Percentiles rank a stretch among this genome's conserved stretches.
Conservation (phyloP, 1,140 invertebrate species). For the Hylyphantes graminicola region DNA sequence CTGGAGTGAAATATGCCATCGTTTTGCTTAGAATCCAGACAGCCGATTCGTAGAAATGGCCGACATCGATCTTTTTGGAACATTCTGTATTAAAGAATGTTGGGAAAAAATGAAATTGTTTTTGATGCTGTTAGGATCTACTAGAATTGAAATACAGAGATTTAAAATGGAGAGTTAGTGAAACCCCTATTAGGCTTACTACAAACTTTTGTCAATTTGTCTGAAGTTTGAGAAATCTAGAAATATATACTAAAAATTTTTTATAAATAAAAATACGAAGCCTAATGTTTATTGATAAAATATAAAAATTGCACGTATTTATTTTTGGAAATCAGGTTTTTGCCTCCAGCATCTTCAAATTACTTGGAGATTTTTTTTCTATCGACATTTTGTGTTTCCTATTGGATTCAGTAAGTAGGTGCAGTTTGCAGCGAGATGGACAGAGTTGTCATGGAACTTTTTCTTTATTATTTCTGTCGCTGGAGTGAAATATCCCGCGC, state of each 20-base stretch:
- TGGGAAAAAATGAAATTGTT: neutral
- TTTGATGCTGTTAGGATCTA: no score
- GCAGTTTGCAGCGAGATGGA: neutral
- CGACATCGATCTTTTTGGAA: neutral
- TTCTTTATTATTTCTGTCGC: neutral
- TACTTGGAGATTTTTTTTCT: no score
- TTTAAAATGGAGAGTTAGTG: no score
- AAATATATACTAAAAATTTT: neutral
- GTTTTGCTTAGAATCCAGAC: neutral
- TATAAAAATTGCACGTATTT: no score
- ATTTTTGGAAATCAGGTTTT: neutral
- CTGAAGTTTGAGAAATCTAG: neutral
- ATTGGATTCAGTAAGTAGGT: no score
- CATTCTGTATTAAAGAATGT: neutral
- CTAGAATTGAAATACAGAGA: no score
- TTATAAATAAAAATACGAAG: neutral
- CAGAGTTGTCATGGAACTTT: neutral
- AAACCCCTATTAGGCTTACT: neutral
- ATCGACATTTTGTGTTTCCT: no score
- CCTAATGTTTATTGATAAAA: neutral
- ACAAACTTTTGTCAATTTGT: neutral
- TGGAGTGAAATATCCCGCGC: neutral
- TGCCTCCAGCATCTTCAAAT: neutral
- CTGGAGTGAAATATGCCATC: neutral
- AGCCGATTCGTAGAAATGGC: slow-evolving; percentile 6